These are phyloP conservation scores for Tachuris rubrigastra DNA, from an alignment of 2,113 vertebrate species.

Conservation along the genomic window DNA sequence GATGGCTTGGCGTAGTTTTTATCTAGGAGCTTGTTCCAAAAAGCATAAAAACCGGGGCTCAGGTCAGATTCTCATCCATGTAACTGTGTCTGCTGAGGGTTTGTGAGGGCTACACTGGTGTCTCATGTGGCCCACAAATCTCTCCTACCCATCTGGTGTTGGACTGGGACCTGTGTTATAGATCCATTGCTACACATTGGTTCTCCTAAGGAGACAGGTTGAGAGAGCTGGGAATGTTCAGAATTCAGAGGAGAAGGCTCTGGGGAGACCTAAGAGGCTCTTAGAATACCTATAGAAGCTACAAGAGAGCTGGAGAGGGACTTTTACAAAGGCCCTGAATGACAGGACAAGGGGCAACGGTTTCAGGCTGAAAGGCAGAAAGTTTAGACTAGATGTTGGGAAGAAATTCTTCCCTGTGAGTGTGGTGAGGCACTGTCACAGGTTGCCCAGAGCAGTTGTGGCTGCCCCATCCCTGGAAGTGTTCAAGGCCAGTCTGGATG, in stretches of 20 bases:
- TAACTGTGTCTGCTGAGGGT: fast-evolving
- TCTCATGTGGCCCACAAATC: fast-evolving
- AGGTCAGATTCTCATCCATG: fast-evolving
- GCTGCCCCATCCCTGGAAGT: not conserved
- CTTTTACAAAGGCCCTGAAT: not conserved
- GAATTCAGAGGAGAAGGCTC: not conserved
- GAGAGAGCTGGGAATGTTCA: not conserved
- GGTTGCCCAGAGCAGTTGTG: not conserved
- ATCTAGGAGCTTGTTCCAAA: not conserved
- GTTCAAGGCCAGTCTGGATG: not conserved
- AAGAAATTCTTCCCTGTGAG: not conserved
- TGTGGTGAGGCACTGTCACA: not conserved
- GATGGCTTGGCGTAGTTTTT: fast-evolving
- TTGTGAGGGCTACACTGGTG: not conserved
- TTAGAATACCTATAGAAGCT: not conserved
- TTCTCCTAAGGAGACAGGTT: too few species aligned
- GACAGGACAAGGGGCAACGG: not conserved
- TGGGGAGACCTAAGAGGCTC: not conserved
- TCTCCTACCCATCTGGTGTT: not conserved
- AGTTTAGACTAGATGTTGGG: not conserved
- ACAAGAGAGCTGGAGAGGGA: not conserved
- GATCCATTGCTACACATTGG: too few species aligned
- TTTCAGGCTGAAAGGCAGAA: not conserved
- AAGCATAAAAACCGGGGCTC: not conserved
- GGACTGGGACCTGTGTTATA: fast-evolving